Conservation (phyloP, 1,140 invertebrate genomes). For the Araneus ventricosus region DNA sequence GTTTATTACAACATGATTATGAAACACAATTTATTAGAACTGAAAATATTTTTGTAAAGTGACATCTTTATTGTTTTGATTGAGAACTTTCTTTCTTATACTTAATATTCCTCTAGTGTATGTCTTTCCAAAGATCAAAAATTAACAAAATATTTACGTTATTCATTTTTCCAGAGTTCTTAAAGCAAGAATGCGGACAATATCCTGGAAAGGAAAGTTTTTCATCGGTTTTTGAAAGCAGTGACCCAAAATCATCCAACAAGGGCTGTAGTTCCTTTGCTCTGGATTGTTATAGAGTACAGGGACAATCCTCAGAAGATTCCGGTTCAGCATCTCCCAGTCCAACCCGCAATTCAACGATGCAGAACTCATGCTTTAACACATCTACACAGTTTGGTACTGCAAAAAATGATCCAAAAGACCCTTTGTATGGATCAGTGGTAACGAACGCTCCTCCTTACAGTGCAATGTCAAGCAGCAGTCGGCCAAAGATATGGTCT, state of each 20-base stretch:
- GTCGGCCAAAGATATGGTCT: conserved; percentile 97
- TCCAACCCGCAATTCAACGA: neutral
- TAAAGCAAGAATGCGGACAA: conserved; percentile 35
- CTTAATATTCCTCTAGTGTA: too few relatives aligned
- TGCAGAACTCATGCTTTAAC: neutral
- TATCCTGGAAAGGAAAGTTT: neutral
- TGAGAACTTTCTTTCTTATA: too few relatives aligned
- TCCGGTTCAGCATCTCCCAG: conserved; percentile 49
- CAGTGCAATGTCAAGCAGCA: neutral
- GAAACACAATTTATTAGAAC: too few relatives aligned
- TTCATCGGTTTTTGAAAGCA: neutral
- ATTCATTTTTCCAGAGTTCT: conserved; percentile 39
- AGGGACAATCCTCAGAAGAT: conserved; percentile 56
- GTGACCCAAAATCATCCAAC: neutral
- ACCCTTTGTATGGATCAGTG: neutral
- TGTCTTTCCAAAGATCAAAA: too few relatives aligned
- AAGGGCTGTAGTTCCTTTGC: neutral
- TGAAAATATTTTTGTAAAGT: too few relatives aligned
- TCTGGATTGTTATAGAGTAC: conserved; percentile 39
- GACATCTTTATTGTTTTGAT: too few relatives aligned
- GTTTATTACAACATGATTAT: too few relatives aligned
- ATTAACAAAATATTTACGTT: neutral
- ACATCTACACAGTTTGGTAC: neutral
- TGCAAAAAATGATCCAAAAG: conserved; percentile 4
- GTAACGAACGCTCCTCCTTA: neutral